Base-by-base conservation (phyloP, 2,888 invertebrate genomes). In the Blastobasis lacticolella region DNA sequence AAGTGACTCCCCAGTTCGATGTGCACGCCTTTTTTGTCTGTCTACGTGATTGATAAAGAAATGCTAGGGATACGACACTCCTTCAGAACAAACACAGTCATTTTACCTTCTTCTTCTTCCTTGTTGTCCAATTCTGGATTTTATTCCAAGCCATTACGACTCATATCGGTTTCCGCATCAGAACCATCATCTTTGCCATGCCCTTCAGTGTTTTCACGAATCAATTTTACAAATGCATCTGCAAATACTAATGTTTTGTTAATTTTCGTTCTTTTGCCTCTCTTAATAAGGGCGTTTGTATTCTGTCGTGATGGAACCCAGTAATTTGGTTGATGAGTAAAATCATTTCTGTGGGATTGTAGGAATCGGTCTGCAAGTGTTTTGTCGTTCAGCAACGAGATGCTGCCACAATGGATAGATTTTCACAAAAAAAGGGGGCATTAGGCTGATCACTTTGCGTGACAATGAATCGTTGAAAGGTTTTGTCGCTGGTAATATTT, bases 11-110 rank as follows among this genome's bases (percentile, higher is more conserved):
- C 23, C 72, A 64, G 79, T 82, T 82, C 82, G 81, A 84, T 80
- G 79, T 75, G 73, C 78, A 71, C 70, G 73, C 74, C 73, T 73
- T 79, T 78, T 81, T 81, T 80, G 81, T 81, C 75, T 77, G 75
- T 76, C 79, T 75, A 72, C 76, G 73, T 84, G 83, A 84, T 84
- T 84, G 83, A 84, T 84, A 82, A 83, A 82, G 79, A 80, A 82
- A 75, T 72, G 78, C 71, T 74, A 75, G 74, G 74, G 73, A 75
- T 75, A 73, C 76, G 82, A 83, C 81, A 83, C 77, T 78, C 62
- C 57, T 66, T 59, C 61, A 59, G 54, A 55, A 49, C 53, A 47
- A 60, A 67, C 57, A 68, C 59, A 49, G 59, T 60, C 55, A 57
- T 54, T 51, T 49, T 62, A 48, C 58, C 37, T 52, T 46, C 48